phyloP scores from a whole-genome alignment of 2,113 vertebrate species.

The Petrocephalus zakoni region DNA sequence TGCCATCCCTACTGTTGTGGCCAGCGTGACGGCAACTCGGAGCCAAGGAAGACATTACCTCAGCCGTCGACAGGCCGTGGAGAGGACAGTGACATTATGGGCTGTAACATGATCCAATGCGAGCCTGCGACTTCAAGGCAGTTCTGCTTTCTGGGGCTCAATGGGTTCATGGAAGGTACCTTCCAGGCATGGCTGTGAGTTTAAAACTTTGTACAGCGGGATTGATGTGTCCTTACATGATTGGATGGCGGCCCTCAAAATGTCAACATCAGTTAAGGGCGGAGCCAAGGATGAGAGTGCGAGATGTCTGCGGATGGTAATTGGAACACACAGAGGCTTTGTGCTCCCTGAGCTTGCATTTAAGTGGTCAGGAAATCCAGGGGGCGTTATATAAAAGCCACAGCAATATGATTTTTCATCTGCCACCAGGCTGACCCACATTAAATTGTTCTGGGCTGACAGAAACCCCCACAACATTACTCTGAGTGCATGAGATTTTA shows the following conservation, averaged over 20 bases:
- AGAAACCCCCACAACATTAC: background rate
- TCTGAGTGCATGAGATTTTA: background rate
- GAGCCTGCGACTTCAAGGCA: constrained; percentile 13
- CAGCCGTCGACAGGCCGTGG: constrained; percentile 36
- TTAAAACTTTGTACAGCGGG: background rate
- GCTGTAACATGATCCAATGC: constrained; percentile 32
- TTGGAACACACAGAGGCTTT: background rate
- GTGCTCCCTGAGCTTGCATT: background rate
- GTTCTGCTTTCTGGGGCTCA: constrained; percentile 42
- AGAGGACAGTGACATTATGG: constrained; percentile 58
- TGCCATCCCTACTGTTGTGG: constrained; percentile 16
- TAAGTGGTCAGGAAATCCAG: background rate
- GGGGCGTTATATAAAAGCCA: background rate
- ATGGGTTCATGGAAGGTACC: constrained; percentile 33
- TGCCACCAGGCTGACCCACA: background rate
- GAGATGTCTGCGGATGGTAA: background rate
- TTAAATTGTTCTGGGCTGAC: background rate
- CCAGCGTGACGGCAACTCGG: constrained; percentile 29
- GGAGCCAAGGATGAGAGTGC: background rate
- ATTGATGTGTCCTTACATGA: background rate
- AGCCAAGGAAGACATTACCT: constrained; percentile 48
- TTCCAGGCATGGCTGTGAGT: background rate
- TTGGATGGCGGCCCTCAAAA: background rate
- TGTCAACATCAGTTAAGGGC: background rate
- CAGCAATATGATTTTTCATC: background rate